Evolutionary conservation across 2,797 vertebrate genomes (phyloP).

Genomic region (Strix occidentalis): DNA sequence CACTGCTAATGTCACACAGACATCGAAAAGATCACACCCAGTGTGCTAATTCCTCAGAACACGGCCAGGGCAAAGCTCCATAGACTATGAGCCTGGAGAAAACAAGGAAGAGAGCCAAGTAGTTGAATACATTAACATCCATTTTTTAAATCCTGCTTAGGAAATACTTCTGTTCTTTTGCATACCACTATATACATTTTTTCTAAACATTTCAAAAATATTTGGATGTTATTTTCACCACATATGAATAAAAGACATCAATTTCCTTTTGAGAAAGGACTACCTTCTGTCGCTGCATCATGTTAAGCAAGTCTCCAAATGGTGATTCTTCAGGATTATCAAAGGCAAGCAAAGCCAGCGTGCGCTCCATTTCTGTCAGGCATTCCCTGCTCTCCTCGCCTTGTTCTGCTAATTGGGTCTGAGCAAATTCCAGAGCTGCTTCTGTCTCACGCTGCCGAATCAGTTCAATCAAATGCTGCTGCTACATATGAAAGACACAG

Average conservation of each 20-base stretch:
- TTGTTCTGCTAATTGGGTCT: constrained; percentile 96
- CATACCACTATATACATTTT: background rate
- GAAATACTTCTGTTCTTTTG: background rate
- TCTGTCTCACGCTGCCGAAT: constrained; percentile 97
- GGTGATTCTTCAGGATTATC: constrained; percentile 97
- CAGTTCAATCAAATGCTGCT: constrained; percentile 98
- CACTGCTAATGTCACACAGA: background rate
- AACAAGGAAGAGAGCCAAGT: background rate
- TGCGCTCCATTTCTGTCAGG: constrained; percentile 97
- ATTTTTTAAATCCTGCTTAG: background rate
- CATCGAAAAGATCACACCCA: background rate
- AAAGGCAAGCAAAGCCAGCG: constrained; percentile 92
- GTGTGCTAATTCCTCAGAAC: background rate
- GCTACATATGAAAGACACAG: constrained; percentile 74
- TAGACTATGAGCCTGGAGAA: background rate
- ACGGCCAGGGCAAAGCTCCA: background rate
- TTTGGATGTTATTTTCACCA: background rate
- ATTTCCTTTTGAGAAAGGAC: background rate
- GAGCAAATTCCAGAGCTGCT: constrained; percentile 96
- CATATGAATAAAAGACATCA: background rate
- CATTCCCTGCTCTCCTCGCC: constrained; percentile 97
- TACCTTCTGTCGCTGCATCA: constrained; percentile 99
- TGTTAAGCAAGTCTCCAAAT: constrained; percentile 96
- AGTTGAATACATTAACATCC: background rate
- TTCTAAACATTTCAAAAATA: background rate